Evolutionary conservation across 92 coral and sea anemone species (phyloP).

Genomic region (Diadumene lineata): DNA sequence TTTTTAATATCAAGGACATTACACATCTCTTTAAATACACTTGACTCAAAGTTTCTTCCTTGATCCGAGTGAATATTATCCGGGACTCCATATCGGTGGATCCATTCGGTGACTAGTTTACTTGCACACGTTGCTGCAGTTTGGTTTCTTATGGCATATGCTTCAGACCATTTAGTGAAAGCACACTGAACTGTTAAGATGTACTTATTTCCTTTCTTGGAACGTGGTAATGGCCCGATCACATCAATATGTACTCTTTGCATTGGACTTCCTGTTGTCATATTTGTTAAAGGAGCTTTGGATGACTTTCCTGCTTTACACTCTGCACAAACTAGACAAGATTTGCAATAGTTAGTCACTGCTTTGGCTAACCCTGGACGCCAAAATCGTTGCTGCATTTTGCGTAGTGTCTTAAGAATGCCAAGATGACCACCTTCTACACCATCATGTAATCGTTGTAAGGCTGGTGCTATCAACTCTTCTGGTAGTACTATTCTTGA

Average conservation of each 20-base stretch:
- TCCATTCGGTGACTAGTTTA: slow-evolving; percentile 38
- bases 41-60: slow-evolving; percentile 58
- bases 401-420: slow-evolving; percentile 39
- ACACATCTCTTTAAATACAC: slow-evolving; percentile 34
- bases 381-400: slow-evolving; percentile 55
- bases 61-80: slow-evolving; percentile 49
- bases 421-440: slow-evolving; percentile 40
- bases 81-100: slow-evolving; percentile 43
- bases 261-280: slow-evolving; percentile 43
- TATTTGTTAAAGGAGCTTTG: slow-evolving; percentile 43
- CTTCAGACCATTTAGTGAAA: slow-evolving; percentile 60
- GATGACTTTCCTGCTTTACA: slow-evolving; percentile 18
- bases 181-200: slow-evolving; percentile 36
- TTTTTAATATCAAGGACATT: slow-evolving; percentile 41
- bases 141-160: slow-evolving; percentile 44
- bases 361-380: slow-evolving; percentile 44
- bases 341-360: slow-evolving; percentile 39
- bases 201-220: slow-evolving; percentile 40
- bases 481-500: slow-evolving; percentile 30
- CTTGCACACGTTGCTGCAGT: slow-evolving; percentile 40
- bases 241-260: slow-evolving; percentile 60
- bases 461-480: slow-evolving; percentile 21
- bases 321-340: slow-evolving; percentile 30
- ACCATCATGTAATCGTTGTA: slow-evolving; percentile 36
- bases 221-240: slow-evolving; percentile 45